phyloP scores from a whole-genome alignment of 2,888 invertebrate genomes.

The Platerodrilus igneus region DNA sequence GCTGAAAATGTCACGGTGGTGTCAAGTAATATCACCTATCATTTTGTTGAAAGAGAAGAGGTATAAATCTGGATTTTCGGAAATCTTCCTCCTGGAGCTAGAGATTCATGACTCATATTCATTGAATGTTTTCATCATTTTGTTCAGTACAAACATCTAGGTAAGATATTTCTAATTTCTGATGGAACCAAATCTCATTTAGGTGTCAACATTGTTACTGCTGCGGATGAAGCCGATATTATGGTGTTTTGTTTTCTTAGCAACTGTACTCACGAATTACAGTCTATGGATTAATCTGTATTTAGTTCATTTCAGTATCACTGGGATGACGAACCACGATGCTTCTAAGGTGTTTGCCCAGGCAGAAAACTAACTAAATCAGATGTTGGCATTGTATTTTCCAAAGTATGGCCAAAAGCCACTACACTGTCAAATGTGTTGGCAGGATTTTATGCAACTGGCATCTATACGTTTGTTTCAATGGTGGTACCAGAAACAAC shows the following conservation, averaged over 20 bases:
- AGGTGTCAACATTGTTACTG: constrained; percentile 37
- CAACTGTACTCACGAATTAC: no score
- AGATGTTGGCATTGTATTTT: background rate
- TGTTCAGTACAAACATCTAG: constrained; percentile 28
- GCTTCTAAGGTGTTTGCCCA: background rate
- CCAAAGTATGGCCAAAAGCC: background rate
- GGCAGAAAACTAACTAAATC: background rate
- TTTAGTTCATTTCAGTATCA: constrained; percentile 36
- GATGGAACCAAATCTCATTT: constrained; percentile 36
- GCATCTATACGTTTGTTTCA: background rate
- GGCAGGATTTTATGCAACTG: background rate
- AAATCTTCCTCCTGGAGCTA: constrained; percentile 30
- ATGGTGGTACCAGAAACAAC: no score
- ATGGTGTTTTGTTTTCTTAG: constrained; percentile 39
- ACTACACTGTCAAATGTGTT: background rate
- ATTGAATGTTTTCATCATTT: no score
- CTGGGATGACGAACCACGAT: constrained; percentile 32
- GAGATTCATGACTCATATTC: constrained; percentile 29
- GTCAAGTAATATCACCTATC: no score
- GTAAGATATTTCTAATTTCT: constrained; percentile 31
- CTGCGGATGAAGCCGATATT: constrained; percentile 34
- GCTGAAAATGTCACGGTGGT: no score
- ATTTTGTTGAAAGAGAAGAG: constrained; percentile 35
- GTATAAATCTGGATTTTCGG: constrained; percentile 29
- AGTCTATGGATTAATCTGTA: constrained; percentile 39